phyloP scores from a whole-genome alignment of 2,888 invertebrate species.

The Acleris holmiana region DNA sequence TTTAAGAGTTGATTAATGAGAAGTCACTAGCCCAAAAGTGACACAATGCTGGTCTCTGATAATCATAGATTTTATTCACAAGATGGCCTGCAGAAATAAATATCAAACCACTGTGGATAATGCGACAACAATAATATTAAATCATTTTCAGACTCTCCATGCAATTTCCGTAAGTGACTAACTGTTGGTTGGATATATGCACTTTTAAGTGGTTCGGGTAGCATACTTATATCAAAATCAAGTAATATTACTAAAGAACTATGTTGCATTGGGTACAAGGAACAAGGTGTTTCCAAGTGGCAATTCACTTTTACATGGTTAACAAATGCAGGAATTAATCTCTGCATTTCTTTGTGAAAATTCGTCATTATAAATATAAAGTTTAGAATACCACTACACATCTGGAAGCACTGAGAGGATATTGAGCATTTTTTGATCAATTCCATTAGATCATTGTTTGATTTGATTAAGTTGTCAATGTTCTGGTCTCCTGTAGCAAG shows the following conservation, averaged over 20 bases:
- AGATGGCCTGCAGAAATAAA: constrained; percentile 50
- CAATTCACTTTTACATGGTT: constrained; percentile 51
- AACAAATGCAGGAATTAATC: constrained; percentile 58
- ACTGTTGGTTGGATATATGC: constrained; percentile 51
- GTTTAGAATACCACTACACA: constrained; percentile 63
- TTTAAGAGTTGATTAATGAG: too few relatives aligned
- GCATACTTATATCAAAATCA: constrained; percentile 55
- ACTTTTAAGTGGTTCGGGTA: constrained; percentile 46
- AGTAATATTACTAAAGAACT: constrained; percentile 57
- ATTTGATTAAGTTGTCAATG: constrained; percentile 46
- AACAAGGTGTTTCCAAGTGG: constrained; percentile 45
- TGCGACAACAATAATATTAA: constrained; percentile 70
- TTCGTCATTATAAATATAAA: constrained; percentile 61
- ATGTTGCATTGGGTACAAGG: constrained; percentile 60
- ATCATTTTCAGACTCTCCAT: constrained; percentile 56
- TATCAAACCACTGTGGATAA: constrained; percentile 70
- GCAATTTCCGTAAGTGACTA: constrained; percentile 52
- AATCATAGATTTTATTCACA: neutral
- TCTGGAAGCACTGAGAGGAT: constrained; percentile 68
- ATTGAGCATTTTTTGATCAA: constrained; percentile 56
- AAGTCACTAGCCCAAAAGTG: too few relatives aligned
- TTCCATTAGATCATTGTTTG: constrained; percentile 45
- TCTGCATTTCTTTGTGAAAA: constrained; percentile 54
- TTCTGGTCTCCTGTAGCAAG: constrained; percentile 46
- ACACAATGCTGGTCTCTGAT: too few relatives aligned